Evolutionary conservation across 2,797 vertebrate species (phyloP).

Genomic region (Myotis myotis): DNA sequence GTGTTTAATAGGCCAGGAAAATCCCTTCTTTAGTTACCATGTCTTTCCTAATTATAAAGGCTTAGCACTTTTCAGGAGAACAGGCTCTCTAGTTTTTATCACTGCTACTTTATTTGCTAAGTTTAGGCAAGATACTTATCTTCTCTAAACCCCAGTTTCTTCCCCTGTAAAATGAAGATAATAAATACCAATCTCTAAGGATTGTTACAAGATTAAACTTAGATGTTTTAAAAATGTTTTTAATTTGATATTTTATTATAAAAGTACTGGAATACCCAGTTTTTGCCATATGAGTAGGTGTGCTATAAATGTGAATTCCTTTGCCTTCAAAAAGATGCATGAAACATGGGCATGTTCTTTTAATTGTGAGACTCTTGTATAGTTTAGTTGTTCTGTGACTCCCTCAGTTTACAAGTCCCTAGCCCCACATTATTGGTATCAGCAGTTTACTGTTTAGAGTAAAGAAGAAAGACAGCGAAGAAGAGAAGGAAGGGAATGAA

Average conservation of each 20-base stretch:
- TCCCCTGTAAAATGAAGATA: background rate
- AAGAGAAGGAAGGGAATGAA: slow-evolving; percentile 93
- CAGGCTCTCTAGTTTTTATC: background rate
- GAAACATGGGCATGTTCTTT: background rate
- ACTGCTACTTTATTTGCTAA: slow-evolving; percentile 24
- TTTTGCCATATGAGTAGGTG: slow-evolving; percentile 21
- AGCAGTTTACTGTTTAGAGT: slow-evolving; percentile 86
- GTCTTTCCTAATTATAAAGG: background rate
- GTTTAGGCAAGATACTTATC: slow-evolving; percentile 17
- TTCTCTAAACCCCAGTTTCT: background rate
- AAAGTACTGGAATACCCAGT: slow-evolving; percentile 5
- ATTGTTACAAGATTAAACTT: slow-evolving; percentile 22
- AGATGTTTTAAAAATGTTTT: background rate
- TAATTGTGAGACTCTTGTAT: slow-evolving; percentile 8
- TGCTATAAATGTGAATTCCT: background rate
- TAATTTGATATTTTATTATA: background rate
- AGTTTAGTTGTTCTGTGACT: slow-evolving; percentile 55
- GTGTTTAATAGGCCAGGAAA: slow-evolving; percentile 5
- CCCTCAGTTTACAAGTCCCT: slow-evolving; percentile 70
- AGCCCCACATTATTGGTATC: slow-evolving; percentile 79
- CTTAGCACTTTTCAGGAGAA: background rate
- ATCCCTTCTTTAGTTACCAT: background rate
- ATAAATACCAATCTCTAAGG: slow-evolving; percentile 9
- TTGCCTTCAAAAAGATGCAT: slow-evolving; percentile 32
- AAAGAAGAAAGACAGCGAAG: slow-evolving; percentile 96